Evolutionary conservation across 2,888 invertebrate species (phyloP).

Genomic region (Drosophila maculinotata): DNA sequence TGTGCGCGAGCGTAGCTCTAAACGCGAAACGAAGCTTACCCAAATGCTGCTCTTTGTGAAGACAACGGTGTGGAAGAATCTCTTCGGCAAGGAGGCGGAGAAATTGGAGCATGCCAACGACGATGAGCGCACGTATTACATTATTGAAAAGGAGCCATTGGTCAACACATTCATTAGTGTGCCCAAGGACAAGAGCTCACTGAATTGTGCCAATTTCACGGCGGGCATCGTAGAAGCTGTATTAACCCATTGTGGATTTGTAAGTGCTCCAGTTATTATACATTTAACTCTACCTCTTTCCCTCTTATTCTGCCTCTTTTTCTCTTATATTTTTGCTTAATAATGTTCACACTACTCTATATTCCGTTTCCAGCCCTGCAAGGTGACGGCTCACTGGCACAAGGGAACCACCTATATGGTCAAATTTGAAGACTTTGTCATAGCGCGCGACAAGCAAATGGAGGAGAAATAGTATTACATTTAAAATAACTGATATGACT

Average conservation of each 20-base stretch:
- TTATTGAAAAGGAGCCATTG: conserved; percentile 98
- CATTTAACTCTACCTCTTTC: too few species aligned
- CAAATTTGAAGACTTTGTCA: conserved; percentile 97
- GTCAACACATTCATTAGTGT: conserved; percentile 99
- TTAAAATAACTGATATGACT: conserved; percentile 10
- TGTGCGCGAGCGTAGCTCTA: conserved; percentile 96
- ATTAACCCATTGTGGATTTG: conserved; percentile 97
- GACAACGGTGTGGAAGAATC: conserved; percentile 98
- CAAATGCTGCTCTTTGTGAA: conserved; percentile 98
- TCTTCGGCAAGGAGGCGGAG: conserved; percentile 99
- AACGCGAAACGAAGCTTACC: conserved; percentile 96
- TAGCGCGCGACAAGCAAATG: conserved; percentile 94
- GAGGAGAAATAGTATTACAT: conserved; percentile 89
- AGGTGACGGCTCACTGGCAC: conserved; percentile 99
- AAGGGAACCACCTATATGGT: conserved; percentile 99
- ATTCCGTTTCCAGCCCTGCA: conserved; percentile 92
- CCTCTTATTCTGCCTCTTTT: too few species aligned
- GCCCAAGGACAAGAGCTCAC: conserved; percentile 97
- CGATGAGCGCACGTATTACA: conserved; percentile 98
- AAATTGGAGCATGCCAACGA: conserved; percentile 99
- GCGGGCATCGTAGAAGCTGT: conserved; percentile 99
- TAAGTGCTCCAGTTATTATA: conserved; percentile 87
- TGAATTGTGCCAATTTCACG: conserved; percentile 99
- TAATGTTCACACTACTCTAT: not conserved
- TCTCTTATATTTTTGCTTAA: conserved; percentile 17